These are phyloP conservation scores for Muscicapa striata DNA, from an alignment of 2,797 vertebrate genomes.

Conservation along the genomic window DNA sequence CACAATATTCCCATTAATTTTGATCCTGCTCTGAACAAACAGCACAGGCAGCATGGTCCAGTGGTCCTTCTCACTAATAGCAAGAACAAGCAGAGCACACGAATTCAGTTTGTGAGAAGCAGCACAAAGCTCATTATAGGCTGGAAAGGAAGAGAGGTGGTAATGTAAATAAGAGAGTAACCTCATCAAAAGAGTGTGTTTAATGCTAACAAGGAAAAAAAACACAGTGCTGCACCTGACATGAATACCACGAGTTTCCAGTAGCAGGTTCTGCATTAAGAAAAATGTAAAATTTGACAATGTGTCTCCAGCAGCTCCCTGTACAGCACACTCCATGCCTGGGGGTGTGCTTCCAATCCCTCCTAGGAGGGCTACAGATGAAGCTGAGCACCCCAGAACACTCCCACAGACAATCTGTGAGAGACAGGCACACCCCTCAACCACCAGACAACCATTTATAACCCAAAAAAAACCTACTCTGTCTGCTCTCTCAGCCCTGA, in stretches of 20 bases:
- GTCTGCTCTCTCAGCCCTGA: background rate
- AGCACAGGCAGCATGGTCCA: background rate
- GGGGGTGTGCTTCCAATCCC: background rate
- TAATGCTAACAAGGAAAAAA: background rate
- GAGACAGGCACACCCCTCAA: background rate
- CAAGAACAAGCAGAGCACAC: background rate
- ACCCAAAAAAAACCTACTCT: background rate
- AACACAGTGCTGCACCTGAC: background rate
- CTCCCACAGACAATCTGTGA: background rate
- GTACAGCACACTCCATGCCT: accelerated
- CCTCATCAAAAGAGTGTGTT: background rate
- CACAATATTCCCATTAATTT: slow-evolving; percentile 2
- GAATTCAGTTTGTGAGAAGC: background rate
- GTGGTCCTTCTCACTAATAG: background rate
- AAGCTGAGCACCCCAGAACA: background rate
- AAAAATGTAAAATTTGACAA: background rate
- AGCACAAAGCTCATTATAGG: slow-evolving; percentile 6
- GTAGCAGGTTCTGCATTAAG: background rate
- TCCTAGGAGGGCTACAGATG: background rate
- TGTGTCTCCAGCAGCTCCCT: background rate
- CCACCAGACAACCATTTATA: accelerated
- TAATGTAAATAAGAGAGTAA: slow-evolving; percentile 1
- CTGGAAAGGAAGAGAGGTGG: background rate
- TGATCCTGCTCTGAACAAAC: background rate
- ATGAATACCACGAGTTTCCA: background rate